These are phyloP conservation scores for Troides helena DNA, from an alignment of 2,888 invertebrate genomes.

Conservation along the genomic window DNA sequence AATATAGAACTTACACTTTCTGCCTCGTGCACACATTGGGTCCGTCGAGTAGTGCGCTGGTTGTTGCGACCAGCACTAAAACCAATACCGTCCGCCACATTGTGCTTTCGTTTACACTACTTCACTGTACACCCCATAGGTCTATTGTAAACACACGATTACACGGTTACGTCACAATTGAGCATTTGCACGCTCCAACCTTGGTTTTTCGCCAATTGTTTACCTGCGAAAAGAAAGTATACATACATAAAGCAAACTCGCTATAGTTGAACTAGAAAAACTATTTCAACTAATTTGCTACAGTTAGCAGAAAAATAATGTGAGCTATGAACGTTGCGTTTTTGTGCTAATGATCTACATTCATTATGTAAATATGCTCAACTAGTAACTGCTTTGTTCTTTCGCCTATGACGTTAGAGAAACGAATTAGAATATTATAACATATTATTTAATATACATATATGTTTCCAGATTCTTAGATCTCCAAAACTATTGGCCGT, in stretches of 20 bases:
- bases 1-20: constrained; percentile 82
- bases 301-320: not conserved
- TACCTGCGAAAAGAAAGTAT: constrained; percentile 28
- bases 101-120: constrained; percentile 47
- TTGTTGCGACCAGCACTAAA: constrained; percentile 48
- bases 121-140: constrained; percentile 60
- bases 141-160: constrained; percentile 50
- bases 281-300: not conserved
- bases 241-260: not conserved
- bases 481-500: too few species aligned
- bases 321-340: not conserved
- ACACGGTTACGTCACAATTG: constrained; percentile 49
- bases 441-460: too few species aligned
- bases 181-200: constrained; percentile 46
- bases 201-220: constrained; percentile 33
- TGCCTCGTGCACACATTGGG: constrained; percentile 89
- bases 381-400: not conserved
- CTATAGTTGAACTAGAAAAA: not conserved
- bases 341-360: not conserved
- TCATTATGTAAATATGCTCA: not conserved
- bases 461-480: too few species aligned
- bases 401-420: too few species aligned
- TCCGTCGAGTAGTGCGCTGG: constrained; percentile 79
- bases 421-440: too few species aligned
- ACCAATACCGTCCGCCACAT: constrained; percentile 60